Base-by-base conservation (phyloP, 1,140 invertebrate genomes). In the Papilio dardanus region DNA sequence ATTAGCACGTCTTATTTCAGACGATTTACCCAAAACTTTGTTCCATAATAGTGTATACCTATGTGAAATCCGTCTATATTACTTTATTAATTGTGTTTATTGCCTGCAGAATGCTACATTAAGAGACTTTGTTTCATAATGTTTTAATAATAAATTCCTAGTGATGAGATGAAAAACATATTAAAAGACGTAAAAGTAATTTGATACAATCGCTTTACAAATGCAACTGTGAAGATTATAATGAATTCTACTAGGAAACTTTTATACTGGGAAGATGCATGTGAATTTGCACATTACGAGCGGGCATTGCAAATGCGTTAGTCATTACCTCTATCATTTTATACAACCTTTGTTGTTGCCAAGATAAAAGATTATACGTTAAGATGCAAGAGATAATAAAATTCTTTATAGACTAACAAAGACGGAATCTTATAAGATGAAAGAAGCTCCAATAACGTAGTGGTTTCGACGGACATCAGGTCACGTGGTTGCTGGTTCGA, bases 201-300 rank as follows among this genome's bases (percentile, higher is more conserved):
- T 58, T 58, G 54, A 58, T 54, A 24, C 54, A 12, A 24, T 58
- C 54, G 54, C n/a, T 37, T 5, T 37, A 69, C 7, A n/a, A 16
- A 71, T 71, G 24, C 12, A 33, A 30, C 5, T 31, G 6, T 16
- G 37, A 16, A 46, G 68, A 30, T 28, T 21, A 71, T 30, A 71
- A 71, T 46, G 37, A 31, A 71, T 50, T 71, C 42, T 71, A 71
- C 8, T 54, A 50, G 69, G 69, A 71, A 71, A n/a, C 16, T 19
- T 31, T 31, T 71, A 42, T 16, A 71, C 12, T 28, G 14, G 37
- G 21, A 28, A 71, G 69, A 71, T 2, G 10, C 54, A 46, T 14
- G 35, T 16, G 5, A 28, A 35, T 28, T 58, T 58, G 21, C 54
- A 58, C 24, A 58, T 58, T 28, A 58, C 24, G 24, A 58, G 24